These are phyloP conservation scores for Neotoxoptera formosana DNA, from an alignment of 1,140 invertebrate species.

Conservation along the genomic window DNA sequence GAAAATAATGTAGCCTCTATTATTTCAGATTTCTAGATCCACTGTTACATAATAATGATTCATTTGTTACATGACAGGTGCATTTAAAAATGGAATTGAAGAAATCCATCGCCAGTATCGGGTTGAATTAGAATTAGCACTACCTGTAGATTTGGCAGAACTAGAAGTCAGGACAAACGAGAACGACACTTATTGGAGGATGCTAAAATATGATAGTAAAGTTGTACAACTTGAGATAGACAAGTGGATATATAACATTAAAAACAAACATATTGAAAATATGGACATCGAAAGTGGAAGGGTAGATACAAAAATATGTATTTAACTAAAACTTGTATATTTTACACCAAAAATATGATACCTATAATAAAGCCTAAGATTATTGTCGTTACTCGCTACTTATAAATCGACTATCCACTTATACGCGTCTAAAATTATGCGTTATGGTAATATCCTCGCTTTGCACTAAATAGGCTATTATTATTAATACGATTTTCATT, in stretches of 20 bases:
- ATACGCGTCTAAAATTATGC: no score
- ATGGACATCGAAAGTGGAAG: background rate
- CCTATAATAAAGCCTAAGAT: no score
- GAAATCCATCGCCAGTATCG: background rate
- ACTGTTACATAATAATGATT: background rate
- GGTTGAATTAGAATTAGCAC: background rate
- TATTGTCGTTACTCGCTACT: no score
- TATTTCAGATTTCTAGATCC: background rate
- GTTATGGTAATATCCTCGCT: no score
- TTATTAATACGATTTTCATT: no score
- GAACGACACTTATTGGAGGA: background rate
- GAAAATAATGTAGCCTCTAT: no score
- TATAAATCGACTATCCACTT: no score
- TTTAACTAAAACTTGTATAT: background rate
- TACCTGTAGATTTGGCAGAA: background rate
- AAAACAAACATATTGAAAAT: constrained; percentile 3
- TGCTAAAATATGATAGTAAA: background rate
- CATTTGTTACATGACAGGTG: background rate
- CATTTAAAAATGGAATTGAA: background rate
- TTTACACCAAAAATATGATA: no score
- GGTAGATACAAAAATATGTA: background rate
- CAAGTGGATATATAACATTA: background rate
- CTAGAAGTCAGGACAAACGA: background rate
- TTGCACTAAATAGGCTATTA: no score
- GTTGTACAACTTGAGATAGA: background rate